Base-by-base conservation (phyloP, 2,113 vertebrate genomes). In the Speoplatyrhinus poulsoni region DNA sequence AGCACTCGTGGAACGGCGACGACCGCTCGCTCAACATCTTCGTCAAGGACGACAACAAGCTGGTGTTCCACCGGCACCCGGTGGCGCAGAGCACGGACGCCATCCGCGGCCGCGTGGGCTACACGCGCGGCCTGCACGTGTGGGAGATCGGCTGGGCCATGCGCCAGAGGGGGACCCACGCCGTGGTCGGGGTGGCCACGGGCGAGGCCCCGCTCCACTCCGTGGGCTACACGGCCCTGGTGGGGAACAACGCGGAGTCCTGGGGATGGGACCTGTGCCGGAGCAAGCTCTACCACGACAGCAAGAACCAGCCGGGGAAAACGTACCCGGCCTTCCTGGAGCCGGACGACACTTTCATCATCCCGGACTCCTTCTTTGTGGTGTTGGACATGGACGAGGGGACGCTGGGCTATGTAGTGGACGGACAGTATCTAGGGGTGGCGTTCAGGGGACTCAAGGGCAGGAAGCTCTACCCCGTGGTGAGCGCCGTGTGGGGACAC, bases 71-170 rank as follows among this genome's bases (percentile, higher is more conserved):
- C 92, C 91, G 98, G 89, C 98, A 99, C 80, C 98, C 98, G 1
- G 98, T 99, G 91, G 98, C 98, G 0, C 98, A 99, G 90, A 99
- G 98, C 87, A 99, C 98, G 0, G 98, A 99, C 0, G 96, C 95
- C 69, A 98, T 99, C 86, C 76, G 98, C 15, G 97, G 94, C 67
- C 95, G 93, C 19, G 93, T 98, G 1, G 98, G 98, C 8, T 99
- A 98, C 75, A 99, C 97, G 0, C 90, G 96, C 0, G 98, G 98
- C 9, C 93, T 99, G 62, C 98, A 99, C 0, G 96, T 99, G 1
- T 99, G 98, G 98, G 97, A 99, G 92, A 98, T 99, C 85, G 96
- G 94, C 0, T 99, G 98, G 98, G 96, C 96, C 1, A 96, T 96
- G 96, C 89, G 97, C 12, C 98, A 99, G 88, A 92, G 98, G 1